Conservation (phyloP, 2,113 vertebrate genomes). For the Sapayoa aenigma region DNA sequence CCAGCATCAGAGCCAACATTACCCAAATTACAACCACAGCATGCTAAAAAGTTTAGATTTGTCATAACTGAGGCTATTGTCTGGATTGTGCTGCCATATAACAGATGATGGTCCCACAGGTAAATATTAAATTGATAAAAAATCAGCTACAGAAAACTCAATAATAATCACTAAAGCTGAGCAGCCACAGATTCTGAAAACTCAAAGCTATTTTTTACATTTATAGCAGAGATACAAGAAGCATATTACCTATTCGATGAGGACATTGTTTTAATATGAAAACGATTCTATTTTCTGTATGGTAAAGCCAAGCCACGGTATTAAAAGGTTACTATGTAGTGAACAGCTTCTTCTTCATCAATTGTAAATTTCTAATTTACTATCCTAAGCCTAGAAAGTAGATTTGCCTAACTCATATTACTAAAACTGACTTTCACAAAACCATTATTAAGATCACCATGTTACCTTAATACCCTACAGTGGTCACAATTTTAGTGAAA, state of each 20-base stretch:
- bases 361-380: not conserved
- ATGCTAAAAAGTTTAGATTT: not conserved
- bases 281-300: not conserved
- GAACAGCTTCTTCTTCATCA: not conserved
- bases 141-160: not conserved
- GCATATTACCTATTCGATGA: not conserved
- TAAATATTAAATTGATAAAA: not conserved
- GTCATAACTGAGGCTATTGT: not conserved
- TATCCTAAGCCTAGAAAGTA: not conserved
- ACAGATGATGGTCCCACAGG: not conserved
- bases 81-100: not conserved
- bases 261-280: not conserved
- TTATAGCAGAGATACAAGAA: not conserved
- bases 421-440: slow-evolving; percentile 11
- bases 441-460: slow-evolving; percentile 28
- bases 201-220: not conserved
- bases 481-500: slow-evolving; percentile 32
- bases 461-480: slow-evolving; percentile 8
- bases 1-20: not conserved
- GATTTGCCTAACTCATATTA: not conserved
- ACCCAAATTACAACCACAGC: not conserved
- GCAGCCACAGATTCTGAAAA: not conserved
- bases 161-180: not conserved
- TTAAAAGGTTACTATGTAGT: not conserved
- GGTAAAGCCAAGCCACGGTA: not conserved